Base-by-base conservation (phyloP, 2,888 invertebrate genomes). In the Phrixothrix hirtus region DNA sequence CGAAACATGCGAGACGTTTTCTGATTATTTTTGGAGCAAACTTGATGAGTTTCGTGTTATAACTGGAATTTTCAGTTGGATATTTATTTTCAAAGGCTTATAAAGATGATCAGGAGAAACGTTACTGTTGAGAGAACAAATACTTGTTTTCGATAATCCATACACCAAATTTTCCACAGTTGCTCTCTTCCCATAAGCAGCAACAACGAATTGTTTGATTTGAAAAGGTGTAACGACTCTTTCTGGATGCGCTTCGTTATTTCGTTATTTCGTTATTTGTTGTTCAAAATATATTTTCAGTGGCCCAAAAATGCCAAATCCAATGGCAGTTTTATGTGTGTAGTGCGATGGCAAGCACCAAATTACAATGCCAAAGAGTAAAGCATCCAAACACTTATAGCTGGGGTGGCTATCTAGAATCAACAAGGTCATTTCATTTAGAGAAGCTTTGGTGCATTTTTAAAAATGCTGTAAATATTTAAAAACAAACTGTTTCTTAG, bases 391-490 rank as follows among this genome's bases (percentile, higher is more conserved):
- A 11, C 2, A 27, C 27, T 27, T 27, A 27, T 21, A 21, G 25
- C 25, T 21, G 4, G 5, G 7, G 7, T 27, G 27, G 27, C 27
- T 11, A 27, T 27, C 27, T 9, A 7, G n/a, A 27, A 27, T 27
- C 27, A 27, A 27, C 9, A 27, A 11, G 10, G 10, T 11, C 10
- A 10, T 27, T 27, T 27, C 9, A 10, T 9, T 27, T 10, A 9
- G 27, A 10, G 27, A 27, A 9, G 27, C 27, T 27, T 27, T 27
- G n/a, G 9, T 2, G 10, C 10, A 27, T 27, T 27, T 32, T 32
- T 32, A 12, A 12, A 32, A 32, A 64, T 1, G 66, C 64, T 15
- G 57, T 48, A 25, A 71, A 70, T 11, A 57, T 44, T 51, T 55
- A 63, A 34, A 12, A 30, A 5, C n/a, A 10, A 9, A 5, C n/a